Base-by-base conservation (phyloP, 2,113 vertebrate species). In the Orycteropus afer region DNA sequence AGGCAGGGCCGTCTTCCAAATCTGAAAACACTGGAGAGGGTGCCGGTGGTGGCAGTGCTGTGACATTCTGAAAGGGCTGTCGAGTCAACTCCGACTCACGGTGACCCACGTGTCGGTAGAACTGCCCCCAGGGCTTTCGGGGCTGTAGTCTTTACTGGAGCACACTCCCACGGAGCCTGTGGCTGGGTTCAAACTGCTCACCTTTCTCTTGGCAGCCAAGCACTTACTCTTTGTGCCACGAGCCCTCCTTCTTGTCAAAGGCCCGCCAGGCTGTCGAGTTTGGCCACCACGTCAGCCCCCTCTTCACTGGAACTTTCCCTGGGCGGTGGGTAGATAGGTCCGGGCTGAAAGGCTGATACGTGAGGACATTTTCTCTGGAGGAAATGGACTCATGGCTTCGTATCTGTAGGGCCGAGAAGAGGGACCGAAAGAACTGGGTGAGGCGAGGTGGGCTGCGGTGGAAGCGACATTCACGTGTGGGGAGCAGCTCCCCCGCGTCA, bases 1-100 rank as follows among this genome's bases (percentile, higher is more conserved):
- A 49, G 37, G 32, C 40, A 0, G 2, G 63, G 61, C 37, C 55
- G 14, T 1, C 49, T 18, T 59, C 4, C 34, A 5, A 4, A 0
- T 47, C 51, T 15, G 9, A 47, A 11, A 29, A 61, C 1, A 1
- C 63, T 13, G 32, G 17, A 61, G 55, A 71, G 71, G 47, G 5
- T 3, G n/a, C 27, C 10, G 1, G 22, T 7, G 55, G 32, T 4
- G 32, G 74, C 22, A 0, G 3, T 27, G 23, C n/a, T 0, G 23
- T 80, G 17, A 27, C n/a, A 0, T 78, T 59, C 55, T 0, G 0
- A 27, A 47, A 77, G n/a, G 92, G 25, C n/a, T 8, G 0, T 40
- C 49, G n/a, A n/a, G n/a, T n/a, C n/a, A n/a, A n/a, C n/a, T n/a
- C n/a, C n/a, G n/a, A n/a, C n/a, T n/a, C n/a, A n/a, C n/a, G n/a